These are phyloP conservation scores for Megalurothrips usitatus DNA, from an alignment of 2,888 invertebrate genomes.

Conservation along the genomic window DNA sequence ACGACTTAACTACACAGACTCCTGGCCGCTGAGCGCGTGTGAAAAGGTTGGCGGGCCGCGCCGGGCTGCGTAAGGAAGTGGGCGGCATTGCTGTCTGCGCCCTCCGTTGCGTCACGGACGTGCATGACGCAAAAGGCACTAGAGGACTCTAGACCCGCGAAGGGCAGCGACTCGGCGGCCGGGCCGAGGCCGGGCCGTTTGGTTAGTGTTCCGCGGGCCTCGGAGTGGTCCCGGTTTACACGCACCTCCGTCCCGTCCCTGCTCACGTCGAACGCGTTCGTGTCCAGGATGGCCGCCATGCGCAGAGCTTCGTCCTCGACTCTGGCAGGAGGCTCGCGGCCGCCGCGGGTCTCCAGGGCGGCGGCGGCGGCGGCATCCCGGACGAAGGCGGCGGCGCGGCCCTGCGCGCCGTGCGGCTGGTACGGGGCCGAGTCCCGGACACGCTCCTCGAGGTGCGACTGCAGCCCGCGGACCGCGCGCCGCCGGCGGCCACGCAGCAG, in stretches of 20 bases:
- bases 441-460: not conserved
- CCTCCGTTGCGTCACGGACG: no score
- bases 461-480: not conserved
- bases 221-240: no score
- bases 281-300: conserved; percentile 13
- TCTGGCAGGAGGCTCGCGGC: not conserved
- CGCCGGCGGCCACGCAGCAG: not conserved
- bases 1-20: no score
- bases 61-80: no score
- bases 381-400: not conserved
- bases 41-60: no score
- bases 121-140: no score
- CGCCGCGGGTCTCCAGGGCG: not conserved
- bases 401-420: not conserved
- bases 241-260: not conserved
- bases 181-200: no score
- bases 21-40: no score
- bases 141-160: no score
- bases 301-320: not conserved
- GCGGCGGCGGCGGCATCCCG: not conserved
- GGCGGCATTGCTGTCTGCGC: no score
- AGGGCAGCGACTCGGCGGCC: no score
- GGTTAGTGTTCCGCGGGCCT: no score
- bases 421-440: not conserved
- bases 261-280: conserved; percentile 3